phyloP scores from a whole-genome alignment of 2,113 vertebrate genomes.

The Eptesicus fuscus region DNA sequence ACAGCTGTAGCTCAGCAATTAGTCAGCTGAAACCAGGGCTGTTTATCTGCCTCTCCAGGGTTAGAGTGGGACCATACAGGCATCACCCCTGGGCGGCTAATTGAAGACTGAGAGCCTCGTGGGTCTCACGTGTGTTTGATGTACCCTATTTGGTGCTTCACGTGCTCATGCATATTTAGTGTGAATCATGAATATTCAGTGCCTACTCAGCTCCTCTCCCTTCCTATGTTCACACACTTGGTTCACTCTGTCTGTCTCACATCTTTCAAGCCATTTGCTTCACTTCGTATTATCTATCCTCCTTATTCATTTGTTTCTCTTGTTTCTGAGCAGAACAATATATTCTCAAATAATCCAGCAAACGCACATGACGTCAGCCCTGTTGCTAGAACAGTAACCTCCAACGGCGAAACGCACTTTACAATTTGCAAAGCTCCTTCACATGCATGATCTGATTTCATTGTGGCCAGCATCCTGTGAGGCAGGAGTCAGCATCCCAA shows the following conservation, averaged over 20 bases:
- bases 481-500: background rate
- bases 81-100: background rate
- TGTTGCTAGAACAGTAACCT: background rate
- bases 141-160: background rate
- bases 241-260: background rate
- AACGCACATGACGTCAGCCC: background rate
- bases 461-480: background rate
- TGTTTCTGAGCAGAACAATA: background rate
- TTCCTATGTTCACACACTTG: background rate
- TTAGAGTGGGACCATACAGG: too few species aligned
- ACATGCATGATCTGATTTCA: background rate
- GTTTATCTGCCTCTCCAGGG: background rate
- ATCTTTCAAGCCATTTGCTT: background rate
- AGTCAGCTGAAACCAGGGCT: background rate
- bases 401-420: background rate
- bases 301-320: background rate
- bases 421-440: background rate
- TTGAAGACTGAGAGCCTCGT: background rate
- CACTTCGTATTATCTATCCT: background rate
- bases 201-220: background rate
- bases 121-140: background rate
- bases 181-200: conserved; percentile 16
- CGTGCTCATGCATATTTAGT: conserved; percentile 2
- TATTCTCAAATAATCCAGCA: background rate
- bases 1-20: background rate